A percentile compares a stretch with the other conserved stretches of the same genome.
These are phyloP conservation scores for Sarcophaga rosellei DNA, from an alignment of 2,888 invertebrate genomes.

Conservation along the genomic window DNA sequence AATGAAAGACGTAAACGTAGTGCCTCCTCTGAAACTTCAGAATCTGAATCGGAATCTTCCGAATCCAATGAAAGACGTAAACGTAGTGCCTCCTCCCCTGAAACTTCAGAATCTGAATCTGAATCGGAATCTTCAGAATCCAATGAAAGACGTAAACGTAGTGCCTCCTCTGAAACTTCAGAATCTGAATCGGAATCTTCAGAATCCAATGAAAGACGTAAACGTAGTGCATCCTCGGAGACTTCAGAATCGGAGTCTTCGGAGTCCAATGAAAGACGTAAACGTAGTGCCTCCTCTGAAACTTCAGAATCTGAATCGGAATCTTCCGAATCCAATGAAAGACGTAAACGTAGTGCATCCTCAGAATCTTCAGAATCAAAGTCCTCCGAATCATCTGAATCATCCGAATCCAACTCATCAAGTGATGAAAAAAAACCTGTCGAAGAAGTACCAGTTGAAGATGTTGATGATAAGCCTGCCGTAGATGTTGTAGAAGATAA, in stretches of 20 bases:
- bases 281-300: too few species aligned
- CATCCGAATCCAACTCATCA: neutral
- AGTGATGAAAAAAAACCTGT: too few species aligned
- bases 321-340: neutral
- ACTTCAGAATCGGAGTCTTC: neutral
- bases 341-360: neutral
- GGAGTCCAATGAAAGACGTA: too few species aligned
- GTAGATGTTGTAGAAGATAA: neutral
- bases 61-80: neutral
- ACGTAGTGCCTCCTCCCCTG: neutral
- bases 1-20: too few species aligned
- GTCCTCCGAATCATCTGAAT: neutral
- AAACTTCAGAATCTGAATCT: too few species aligned
- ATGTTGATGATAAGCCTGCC: too few species aligned
- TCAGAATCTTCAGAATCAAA: neutral
- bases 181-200: too few species aligned
- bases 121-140: neutral
- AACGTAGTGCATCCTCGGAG: neutral
- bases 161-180: too few species aligned
- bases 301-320: neutral
- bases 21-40: too few species aligned
- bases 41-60: too few species aligned
- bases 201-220: neutral
- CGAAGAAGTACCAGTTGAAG: neutral
- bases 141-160: too few species aligned